Conservation (phyloP, 23 tunicate genomes). For the Corella eumyota region DNA sequence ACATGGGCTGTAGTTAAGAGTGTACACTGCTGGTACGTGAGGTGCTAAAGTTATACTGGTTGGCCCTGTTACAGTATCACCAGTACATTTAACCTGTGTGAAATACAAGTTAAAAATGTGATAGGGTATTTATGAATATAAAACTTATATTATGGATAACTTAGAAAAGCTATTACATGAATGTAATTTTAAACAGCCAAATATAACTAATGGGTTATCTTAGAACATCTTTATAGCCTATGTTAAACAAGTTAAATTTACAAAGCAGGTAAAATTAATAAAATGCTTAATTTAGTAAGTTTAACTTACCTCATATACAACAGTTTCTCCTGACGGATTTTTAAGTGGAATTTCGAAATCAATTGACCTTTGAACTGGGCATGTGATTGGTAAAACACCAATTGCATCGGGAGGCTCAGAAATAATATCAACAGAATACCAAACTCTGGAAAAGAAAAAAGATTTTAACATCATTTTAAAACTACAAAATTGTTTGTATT, state of each 20-base stretch:
- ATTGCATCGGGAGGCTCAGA: slow-evolving; percentile 54
- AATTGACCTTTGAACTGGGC: slow-evolving; percentile 46
- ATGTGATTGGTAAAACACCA: slow-evolving; percentile 29
- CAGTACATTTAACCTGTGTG: slow-evolving; percentile 31
- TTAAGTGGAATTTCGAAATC: slow-evolving; percentile 52
- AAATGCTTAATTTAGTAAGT: no score
- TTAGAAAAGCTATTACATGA: no score
- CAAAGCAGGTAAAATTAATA: no score
- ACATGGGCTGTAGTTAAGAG: slow-evolving; percentile 26
- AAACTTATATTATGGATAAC: neutral
- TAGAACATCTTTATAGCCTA: no score
- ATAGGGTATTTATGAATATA: neutral
- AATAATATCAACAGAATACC: slow-evolving; percentile 58
- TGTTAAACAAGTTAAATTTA: no score
- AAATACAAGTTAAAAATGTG: neutral
- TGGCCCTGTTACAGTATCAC: slow-evolving; percentile 35
- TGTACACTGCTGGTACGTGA: slow-evolving; percentile 33
- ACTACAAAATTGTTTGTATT: no score
- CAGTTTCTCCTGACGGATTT: slow-evolving; percentile 55
- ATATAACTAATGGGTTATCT: no score
- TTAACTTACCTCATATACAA: slow-evolving; percentile 47
- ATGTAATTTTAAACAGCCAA: no score
- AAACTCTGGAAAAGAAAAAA: slow-evolving; percentile 44
- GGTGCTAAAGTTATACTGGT: slow-evolving; percentile 28
- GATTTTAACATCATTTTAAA: no score